A percentile compares a stretch with the other conserved stretches of the same genome.
These are phyloP conservation scores for Bombus consobrinus DNA, from an alignment of 1,140 invertebrate species.

Conservation along the genomic window DNA sequence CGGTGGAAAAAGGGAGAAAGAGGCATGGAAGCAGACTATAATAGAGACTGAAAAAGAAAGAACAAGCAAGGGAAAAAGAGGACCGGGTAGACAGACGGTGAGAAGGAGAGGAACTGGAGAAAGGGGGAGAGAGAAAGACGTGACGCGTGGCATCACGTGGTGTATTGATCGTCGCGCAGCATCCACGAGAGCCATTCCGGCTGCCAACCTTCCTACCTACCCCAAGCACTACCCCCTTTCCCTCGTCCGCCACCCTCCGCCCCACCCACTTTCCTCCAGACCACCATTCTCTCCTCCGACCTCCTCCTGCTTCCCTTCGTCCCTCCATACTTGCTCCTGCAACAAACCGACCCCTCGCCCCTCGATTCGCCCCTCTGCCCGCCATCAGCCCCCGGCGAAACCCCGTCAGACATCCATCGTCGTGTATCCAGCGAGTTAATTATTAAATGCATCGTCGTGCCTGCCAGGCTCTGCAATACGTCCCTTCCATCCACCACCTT, in stretches of 20 bases:
- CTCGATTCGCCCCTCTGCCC: slow-evolving; percentile 39
- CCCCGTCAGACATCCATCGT: slow-evolving; percentile 76
- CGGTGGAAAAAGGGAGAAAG: not conserved
- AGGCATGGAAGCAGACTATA: slow-evolving; percentile 31
- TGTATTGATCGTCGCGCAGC: slow-evolving; percentile 79
- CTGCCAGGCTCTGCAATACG: slow-evolving; percentile 50
- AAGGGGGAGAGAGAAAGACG: slow-evolving; percentile 54
- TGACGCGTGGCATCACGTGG: slow-evolving; percentile 78
- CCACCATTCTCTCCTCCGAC: slow-evolving; percentile 41
- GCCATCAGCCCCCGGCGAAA: slow-evolving; percentile 67
- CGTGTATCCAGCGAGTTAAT: slow-evolving; percentile 75
- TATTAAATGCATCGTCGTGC: slow-evolving; percentile 76
- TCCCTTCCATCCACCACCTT: slow-evolving; percentile 16
- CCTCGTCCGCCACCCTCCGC: slow-evolving; percentile 40
- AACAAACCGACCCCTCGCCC: slow-evolving; percentile 65
- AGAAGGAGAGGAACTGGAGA: not conserved
- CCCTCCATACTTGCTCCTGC: slow-evolving; percentile 60
- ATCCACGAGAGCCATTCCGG: slow-evolving; percentile 78
- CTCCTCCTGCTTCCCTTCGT: slow-evolving; percentile 11
- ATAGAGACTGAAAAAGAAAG: slow-evolving; percentile 54
- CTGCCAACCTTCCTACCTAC: slow-evolving; percentile 78
- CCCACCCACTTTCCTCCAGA: slow-evolving; percentile 33
- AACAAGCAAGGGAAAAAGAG: slow-evolving; percentile 7
- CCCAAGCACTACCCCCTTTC: slow-evolving; percentile 71
- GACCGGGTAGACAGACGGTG: not conserved